Conservation (phyloP, 2,113 vertebrate genomes). For the Odocoileus hemionus region DNA sequence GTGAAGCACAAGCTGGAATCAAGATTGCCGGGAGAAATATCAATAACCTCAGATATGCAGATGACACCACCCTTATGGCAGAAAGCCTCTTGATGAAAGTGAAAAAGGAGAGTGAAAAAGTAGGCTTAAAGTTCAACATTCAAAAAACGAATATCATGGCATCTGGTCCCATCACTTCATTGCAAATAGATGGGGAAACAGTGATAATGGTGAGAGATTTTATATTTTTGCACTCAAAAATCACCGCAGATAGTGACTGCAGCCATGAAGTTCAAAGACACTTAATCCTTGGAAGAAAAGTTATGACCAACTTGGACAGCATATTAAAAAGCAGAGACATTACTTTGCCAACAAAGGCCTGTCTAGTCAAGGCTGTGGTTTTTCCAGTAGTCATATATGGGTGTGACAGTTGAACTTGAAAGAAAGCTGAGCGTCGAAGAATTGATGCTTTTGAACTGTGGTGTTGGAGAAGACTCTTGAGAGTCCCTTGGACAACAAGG, state of each 20-base stretch:
- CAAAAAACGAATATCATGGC: not conserved
- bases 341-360: not conserved
- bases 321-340: not conserved
- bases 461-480: not conserved
- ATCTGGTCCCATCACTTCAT: not conserved
- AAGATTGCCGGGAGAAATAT: not conserved
- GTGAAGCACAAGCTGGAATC: not conserved
- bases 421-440: not conserved
- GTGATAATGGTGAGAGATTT: not conserved
- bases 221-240: not conserved
- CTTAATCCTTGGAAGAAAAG: not conserved
- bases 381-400: not conserved
- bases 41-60: not conserved
- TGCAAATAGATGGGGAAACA: not conserved
- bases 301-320: not conserved
- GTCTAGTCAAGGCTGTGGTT: not conserved
- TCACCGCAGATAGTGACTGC: not conserved
- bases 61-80: not conserved
- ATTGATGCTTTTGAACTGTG: not conserved
- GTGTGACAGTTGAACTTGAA: not conserved
- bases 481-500: not conserved
- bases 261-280: not conserved
- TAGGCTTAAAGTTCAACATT: not conserved
- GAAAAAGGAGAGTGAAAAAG: not conserved
- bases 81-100: not conserved